Percentiles rank a stretch among this genome's conserved stretches.
Conservation (phyloP, 2,113 vertebrate species). For the Cinclus cinclus region DNA sequence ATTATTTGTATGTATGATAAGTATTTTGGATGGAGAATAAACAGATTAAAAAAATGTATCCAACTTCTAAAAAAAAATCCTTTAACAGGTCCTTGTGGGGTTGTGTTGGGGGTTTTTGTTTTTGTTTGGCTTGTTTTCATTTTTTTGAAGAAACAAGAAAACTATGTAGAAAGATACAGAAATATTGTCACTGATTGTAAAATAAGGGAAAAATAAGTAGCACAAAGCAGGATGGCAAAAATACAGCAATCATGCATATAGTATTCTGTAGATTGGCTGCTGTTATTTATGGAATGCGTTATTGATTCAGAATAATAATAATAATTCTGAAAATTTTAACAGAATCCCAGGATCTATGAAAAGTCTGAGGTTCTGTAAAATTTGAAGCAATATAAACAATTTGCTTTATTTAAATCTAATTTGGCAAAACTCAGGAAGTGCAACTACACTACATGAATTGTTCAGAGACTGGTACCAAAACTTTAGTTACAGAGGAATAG, state of each 20-base stretch:
- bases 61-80: fast-evolving
- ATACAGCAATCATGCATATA: background rate
- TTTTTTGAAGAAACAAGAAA: background rate
- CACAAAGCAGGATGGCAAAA: background rate
- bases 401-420: background rate
- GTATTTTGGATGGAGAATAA: background rate
- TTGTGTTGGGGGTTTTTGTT: background rate
- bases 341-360: background rate
- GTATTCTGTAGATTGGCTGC: background rate
- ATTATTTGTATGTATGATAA: background rate
- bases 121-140: background rate
- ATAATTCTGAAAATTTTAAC: background rate
- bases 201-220: background rate
- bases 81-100: background rate
- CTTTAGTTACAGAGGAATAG: background rate
- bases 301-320: background rate
- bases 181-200: background rate
- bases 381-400: background rate
- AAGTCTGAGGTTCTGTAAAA: background rate
- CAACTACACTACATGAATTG: background rate
- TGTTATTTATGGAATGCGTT: background rate
- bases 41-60: background rate
- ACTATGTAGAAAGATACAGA: background rate
- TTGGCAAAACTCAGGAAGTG: background rate
- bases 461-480: background rate